Conservation (phyloP, 1,140 invertebrate species). For the Tachypleus tridentatus region DNA sequence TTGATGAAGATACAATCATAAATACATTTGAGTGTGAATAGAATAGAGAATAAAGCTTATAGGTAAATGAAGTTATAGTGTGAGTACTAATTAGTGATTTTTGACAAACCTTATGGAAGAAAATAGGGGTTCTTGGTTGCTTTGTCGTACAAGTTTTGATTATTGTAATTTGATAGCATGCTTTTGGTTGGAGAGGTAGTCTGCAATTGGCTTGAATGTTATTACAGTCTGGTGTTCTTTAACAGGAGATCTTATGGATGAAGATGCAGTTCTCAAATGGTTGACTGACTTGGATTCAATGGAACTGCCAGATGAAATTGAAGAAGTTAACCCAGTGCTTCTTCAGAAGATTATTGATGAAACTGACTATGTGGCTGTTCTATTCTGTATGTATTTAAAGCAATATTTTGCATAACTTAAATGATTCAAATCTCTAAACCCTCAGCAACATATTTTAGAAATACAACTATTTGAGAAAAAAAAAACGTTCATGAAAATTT, state of each 20-base stretch:
- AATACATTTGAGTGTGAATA: not conserved
- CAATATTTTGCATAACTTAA: too few species aligned
- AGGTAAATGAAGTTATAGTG: slow-evolving; percentile 3
- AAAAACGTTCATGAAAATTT: too few species aligned
- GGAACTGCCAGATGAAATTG: slow-evolving; percentile 87
- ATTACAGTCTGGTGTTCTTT: slow-evolving; percentile 2
- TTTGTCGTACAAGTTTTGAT: not conserved
- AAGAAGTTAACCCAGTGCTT: slow-evolving; percentile 87
- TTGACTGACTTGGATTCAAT: slow-evolving; percentile 84
- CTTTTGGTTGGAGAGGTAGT: not conserved
- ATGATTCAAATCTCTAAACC: too few species aligned
- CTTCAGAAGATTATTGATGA: slow-evolving; percentile 82
- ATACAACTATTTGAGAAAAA: too few species aligned
- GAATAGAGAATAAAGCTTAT: not conserved
- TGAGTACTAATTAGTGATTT: not conserved
- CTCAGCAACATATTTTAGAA: too few species aligned
- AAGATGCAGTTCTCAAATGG: slow-evolving; percentile 78
- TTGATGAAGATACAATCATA: too few species aligned
- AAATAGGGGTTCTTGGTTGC: too few species aligned
- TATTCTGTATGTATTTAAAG: slow-evolving; percentile 71
- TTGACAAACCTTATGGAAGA: too few species aligned
- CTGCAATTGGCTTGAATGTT: not conserved
- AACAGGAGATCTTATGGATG: slow-evolving; percentile 83
- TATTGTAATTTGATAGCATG: not conserved
- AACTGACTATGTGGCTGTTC: slow-evolving; percentile 78